These are phyloP conservation scores for Aphelocoma coerulescens DNA, from an alignment of 2,113 vertebrate species.

Conservation along the genomic window DNA sequence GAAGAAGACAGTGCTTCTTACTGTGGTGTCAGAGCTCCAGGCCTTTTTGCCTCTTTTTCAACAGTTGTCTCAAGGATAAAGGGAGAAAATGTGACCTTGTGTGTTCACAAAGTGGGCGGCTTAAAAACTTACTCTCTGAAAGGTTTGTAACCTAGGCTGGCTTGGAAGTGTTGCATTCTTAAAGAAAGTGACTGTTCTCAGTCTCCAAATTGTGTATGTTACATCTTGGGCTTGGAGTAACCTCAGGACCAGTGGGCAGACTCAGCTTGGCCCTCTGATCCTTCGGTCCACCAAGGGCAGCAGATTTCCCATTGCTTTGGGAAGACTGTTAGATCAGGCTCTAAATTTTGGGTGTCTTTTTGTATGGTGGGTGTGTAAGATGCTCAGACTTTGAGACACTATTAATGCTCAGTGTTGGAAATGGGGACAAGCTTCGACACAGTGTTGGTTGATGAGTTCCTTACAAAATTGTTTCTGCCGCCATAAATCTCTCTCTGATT, in stretches of 20 bases:
- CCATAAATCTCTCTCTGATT: not conserved
- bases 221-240: not conserved
- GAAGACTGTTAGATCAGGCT: not conserved
- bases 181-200: not conserved
- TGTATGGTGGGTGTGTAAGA: not conserved
- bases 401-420: accelerated
- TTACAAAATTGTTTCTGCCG: not conserved
- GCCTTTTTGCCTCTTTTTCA: not conserved
- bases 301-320: not conserved
- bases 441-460: not conserved
- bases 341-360: not conserved
- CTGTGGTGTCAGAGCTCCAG: not conserved
- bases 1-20: accelerated
- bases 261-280: not conserved
- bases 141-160: not conserved
- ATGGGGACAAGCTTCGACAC: not conserved
- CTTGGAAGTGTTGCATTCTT: not conserved
- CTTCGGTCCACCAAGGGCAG: not conserved
- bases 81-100: not conserved
- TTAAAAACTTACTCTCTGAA: not conserved
- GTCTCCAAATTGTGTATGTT: not conserved
- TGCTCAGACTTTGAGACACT: not conserved
- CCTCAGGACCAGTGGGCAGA: not conserved
- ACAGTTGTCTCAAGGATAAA: not conserved
- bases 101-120: not conserved